phyloP scores from a whole-genome alignment of 2,797 vertebrate species.

The Catostomus latipinnis region DNA sequence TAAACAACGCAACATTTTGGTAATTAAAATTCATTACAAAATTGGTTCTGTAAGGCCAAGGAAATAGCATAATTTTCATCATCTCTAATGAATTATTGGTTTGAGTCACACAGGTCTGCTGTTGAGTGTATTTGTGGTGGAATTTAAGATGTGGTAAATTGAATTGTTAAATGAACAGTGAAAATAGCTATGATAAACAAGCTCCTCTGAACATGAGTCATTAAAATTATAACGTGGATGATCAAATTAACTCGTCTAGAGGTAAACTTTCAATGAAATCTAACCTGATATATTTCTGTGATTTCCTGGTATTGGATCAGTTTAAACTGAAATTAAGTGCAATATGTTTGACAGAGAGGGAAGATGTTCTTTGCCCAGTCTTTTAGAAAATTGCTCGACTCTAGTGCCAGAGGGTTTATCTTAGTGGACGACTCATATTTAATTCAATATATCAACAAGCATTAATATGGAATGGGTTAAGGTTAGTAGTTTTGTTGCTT shows the following conservation, averaged over 20 bases:
- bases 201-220: conserved; percentile 5
- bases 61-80: neutral
- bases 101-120: neutral
- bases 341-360: too few relatives aligned
- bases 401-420: too few relatives aligned
- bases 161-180: neutral
- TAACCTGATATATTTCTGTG: neutral
- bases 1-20: neutral
- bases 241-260: neutral
- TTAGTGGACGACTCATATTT: too few relatives aligned
- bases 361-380: too few relatives aligned
- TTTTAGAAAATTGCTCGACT: too few relatives aligned
- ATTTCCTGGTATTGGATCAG: too few relatives aligned
- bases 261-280: neutral
- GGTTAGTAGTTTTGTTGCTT: too few relatives aligned
- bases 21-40: neutral
- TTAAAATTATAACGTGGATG: neutral
- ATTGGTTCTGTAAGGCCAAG: neutral
- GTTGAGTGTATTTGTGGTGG: neutral
- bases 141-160: neutral
- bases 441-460: too few relatives aligned
- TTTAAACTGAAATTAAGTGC: too few relatives aligned
- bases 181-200: neutral
- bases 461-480: too few relatives aligned
- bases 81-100: neutral